Evolutionary conservation across 2,113 vertebrate genomes (phyloP).

Genomic region (Rhombomys opimus): DNA sequence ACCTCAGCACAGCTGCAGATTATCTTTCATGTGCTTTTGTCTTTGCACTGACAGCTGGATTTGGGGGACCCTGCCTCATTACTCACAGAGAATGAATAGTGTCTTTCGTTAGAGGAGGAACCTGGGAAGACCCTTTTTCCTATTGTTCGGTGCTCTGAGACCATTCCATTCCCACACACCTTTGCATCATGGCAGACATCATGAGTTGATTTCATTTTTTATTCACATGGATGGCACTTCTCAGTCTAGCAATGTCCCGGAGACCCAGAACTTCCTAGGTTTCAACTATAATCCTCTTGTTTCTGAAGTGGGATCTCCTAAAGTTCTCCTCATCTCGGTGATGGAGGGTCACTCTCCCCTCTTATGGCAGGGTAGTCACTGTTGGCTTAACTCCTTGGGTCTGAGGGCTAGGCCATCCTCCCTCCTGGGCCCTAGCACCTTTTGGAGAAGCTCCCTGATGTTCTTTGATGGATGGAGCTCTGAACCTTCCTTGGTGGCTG

Average conservation of each 20-base stretch:
- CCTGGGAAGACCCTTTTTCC: neutral
- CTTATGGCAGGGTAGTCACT: neutral
- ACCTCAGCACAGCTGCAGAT: neutral
- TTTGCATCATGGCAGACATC: neutral
- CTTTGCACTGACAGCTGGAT: neutral
- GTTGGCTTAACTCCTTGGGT: neutral
- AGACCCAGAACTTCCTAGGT: neutral
- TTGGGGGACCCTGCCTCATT: neutral
- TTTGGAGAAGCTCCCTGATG: neutral
- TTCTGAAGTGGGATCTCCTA: fast-evolving
- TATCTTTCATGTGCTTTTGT: neutral
- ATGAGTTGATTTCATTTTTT: neutral
- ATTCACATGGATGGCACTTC: neutral
- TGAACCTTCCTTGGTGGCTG: too few relatives aligned
- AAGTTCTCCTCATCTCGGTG: neutral
- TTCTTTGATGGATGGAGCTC: neutral
- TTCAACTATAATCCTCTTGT: neutral
- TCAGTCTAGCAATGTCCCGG: neutral
- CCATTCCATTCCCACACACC: neutral
- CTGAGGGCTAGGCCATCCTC: neutral
- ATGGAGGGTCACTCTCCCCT: neutral
- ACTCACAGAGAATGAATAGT: neutral
- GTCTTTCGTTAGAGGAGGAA: neutral
- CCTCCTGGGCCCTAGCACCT: neutral
- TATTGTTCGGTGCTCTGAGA: neutral